Evolutionary conservation across 2,888 invertebrate species (phyloP).

Genomic region (Tetragnatha montana): DNA sequence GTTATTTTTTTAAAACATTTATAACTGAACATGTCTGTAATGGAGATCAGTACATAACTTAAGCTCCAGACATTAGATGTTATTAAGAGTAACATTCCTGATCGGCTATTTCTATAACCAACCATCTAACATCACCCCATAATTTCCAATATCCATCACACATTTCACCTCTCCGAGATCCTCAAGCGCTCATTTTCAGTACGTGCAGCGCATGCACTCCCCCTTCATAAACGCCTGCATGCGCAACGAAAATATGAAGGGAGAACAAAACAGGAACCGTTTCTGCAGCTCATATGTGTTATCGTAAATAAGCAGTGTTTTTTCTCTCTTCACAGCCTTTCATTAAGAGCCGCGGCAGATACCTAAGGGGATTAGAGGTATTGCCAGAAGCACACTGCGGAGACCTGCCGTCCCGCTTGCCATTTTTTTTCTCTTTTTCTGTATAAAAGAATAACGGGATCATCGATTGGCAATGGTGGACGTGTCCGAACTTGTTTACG

Average conservation of each 20-base stretch:
- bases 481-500: slow-evolving; percentile 53
- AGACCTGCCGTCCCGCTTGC: slow-evolving; percentile 39
- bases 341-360: slow-evolving; percentile 55
- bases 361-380: slow-evolving; percentile 65
- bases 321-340: slow-evolving; percentile 30
- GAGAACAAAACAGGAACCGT: slow-evolving; percentile 13
- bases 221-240: background rate
- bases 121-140: too few species aligned
- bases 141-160: too few species aligned
- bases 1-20: too few species aligned
- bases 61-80: too few species aligned
- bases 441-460: slow-evolving; percentile 20
- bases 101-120: too few species aligned
- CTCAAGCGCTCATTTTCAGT: background rate
- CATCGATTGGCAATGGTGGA: slow-evolving; percentile 12
- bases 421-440: slow-evolving; percentile 24
- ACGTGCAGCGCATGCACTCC: background rate
- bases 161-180: too few species aligned
- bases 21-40: too few species aligned
- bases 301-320: slow-evolving; percentile 62
- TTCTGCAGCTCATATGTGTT: slow-evolving; percentile 59
- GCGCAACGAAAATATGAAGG: background rate
- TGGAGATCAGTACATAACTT: too few species aligned
- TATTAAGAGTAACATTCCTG: too few species aligned
- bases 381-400: slow-evolving; percentile 59